phyloP scores from a whole-genome alignment of 2,888 invertebrate genomes.

The Rhyacophila evoluta region DNA sequence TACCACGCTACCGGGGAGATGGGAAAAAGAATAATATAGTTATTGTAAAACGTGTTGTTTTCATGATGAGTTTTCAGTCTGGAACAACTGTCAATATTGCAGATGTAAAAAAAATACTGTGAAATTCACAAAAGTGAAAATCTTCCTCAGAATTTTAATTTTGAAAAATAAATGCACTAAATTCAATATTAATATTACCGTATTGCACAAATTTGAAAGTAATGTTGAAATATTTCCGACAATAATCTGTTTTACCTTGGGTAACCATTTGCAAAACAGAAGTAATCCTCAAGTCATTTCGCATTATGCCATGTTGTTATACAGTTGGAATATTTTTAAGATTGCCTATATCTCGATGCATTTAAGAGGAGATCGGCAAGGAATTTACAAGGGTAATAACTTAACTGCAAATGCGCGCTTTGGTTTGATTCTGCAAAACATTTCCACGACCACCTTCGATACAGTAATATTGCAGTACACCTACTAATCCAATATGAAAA shows the following conservation, averaged over 20 bases:
- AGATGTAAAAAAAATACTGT: no score
- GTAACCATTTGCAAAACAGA: not conserved
- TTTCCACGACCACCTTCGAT: not conserved
- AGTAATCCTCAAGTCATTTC: not conserved
- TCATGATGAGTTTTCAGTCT: no score
- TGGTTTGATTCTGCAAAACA: not conserved
- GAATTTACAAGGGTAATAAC: conserved; percentile 13
- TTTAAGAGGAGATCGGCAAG: not conserved
- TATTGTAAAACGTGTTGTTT: no score
- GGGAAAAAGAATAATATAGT: no score
- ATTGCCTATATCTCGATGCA: not conserved
- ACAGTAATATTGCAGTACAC: conserved; percentile 4
- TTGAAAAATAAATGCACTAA: no score
- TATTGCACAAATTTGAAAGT: not conserved
- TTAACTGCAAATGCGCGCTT: conserved; percentile 17
- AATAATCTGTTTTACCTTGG: not conserved
- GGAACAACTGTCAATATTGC: no score
- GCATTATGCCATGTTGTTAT: not conserved
- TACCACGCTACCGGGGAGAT: no score
- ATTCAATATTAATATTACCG: no score
- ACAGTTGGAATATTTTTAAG: not conserved
- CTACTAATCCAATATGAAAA: conserved; percentile 19
- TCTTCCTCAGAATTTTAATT: no score
- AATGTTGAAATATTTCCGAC: not conserved
- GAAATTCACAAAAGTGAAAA: no score